Evolutionary conservation across 2,797 vertebrate genomes (phyloP).

Genomic region (Sardinella longiceps): DNA sequence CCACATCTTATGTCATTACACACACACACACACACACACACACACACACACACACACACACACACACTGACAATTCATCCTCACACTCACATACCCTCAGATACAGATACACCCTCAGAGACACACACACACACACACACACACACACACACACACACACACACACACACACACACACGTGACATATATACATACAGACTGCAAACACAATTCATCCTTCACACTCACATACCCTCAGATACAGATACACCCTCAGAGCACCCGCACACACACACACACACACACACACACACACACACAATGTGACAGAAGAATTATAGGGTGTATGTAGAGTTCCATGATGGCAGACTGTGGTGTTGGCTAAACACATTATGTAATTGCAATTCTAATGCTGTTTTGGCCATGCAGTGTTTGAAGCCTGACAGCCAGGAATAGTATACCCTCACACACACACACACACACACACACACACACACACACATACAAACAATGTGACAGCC

Average conservation of each 20-base stretch:
- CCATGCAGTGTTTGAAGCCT: no score
- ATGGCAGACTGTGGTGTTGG: neutral
- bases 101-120: neutral
- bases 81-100: neutral
- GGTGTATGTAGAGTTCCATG: neutral
- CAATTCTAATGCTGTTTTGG: neutral
- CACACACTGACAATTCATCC: neutral
- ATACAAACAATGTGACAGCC: no score
- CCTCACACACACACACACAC: no score
- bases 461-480: no score
- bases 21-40: neutral
- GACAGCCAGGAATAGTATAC: neutral
- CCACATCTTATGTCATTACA: neutral
- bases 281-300: neutral
- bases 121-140: neutral
- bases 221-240: neutral
- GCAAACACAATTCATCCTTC: neutral
- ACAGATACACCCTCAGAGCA: neutral
- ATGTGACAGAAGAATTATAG: neutral
- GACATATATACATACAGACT: neutral
- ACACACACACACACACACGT: constrained; percentile 1
- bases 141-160: neutral
- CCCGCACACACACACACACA: neutral
- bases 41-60: neutral
- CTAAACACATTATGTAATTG: neutral